phyloP scores from a whole-genome alignment of 2,113 vertebrate species.

The Hystrix brachyura region DNA sequence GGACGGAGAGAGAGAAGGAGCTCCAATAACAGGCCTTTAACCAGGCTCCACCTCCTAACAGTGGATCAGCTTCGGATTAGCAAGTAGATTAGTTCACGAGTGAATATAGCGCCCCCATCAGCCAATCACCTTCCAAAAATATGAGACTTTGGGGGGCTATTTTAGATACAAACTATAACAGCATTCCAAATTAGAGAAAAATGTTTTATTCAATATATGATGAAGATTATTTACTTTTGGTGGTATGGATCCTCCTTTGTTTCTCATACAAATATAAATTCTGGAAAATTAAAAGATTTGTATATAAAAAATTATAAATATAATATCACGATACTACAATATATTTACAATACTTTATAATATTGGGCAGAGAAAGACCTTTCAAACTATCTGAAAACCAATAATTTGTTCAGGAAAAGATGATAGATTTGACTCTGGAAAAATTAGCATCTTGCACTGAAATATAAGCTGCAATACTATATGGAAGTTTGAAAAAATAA shows the following conservation, averaged over 20 bases:
- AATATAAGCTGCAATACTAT: neutral
- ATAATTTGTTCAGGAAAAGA: neutral
- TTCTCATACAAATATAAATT: neutral
- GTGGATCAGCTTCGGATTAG: neutral
- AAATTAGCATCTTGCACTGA: neutral
- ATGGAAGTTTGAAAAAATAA: neutral
- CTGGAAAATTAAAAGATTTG: neutral
- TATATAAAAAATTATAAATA: neutral
- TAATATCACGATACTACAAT: neutral
- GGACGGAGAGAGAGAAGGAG: neutral
- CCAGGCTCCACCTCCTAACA: neutral
- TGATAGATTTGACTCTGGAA: neutral
- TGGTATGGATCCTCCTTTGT: neutral
- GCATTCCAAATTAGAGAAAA: slow-evolving; percentile 6
- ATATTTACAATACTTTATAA: neutral
- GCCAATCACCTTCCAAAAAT: neutral
- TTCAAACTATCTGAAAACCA: slow-evolving; percentile 20
- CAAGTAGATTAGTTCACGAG: neutral
- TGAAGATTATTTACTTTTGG: neutral
- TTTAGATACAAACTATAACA: neutral
- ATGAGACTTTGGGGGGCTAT: neutral
- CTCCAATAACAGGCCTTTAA: neutral
- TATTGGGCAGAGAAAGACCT: neutral
- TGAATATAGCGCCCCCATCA: neutral
- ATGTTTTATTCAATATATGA: neutral